Base-by-base conservation (phyloP, 2,113 vertebrate species). In the Lota lota region DNA sequence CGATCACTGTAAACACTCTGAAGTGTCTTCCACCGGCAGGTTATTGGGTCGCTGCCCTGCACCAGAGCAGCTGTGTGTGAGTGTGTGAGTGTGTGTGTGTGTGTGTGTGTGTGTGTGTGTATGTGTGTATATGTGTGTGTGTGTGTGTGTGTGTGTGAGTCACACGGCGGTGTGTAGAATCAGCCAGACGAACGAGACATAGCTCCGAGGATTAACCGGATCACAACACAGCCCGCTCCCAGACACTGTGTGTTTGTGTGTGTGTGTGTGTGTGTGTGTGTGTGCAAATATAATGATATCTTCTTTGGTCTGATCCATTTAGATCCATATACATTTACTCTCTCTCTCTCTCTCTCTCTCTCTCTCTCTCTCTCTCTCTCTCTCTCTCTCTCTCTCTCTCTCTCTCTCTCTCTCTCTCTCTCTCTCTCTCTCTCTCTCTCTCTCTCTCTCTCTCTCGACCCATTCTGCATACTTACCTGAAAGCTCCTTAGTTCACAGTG, bases 201-300 rank as follows among this genome's bases (percentile, higher is more conserved):
- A 82, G 72, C 77, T 79, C 24, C 15, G 67, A 60, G 77, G 79
- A 83, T 83, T 83, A 80, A 78, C 66, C 8, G 68, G 73, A 79
- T 80, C 80, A 75, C 1, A 50, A 73, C 57, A 67, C 71, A 60
- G 4, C 19, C 28, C 22, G 33, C 61, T 69, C 40, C n/a, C 0
- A 53, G 28, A 22, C 14, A 19, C 53, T 33, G 28, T 33, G 28
- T 33, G 28, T 33, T 4, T 28, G 1, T 33, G 28, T 67, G 5
- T 61, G 59, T 61, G 14, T 61, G 12, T 21, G 1, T 66, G 0
- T 69, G 24, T 71, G 53, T 72, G 58, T 61, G 61, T 64, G 60
- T 59, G 61, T 64, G 61, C 66, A 73, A 54, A 54, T 16, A 54
- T 15, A 54, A 54, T 12, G 11, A 54, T n/a, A 54, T 54, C 53